These are phyloP conservation scores for Listronotus oregonensis DNA, from an alignment of 1,140 invertebrate species.

Conservation along the genomic window DNA sequence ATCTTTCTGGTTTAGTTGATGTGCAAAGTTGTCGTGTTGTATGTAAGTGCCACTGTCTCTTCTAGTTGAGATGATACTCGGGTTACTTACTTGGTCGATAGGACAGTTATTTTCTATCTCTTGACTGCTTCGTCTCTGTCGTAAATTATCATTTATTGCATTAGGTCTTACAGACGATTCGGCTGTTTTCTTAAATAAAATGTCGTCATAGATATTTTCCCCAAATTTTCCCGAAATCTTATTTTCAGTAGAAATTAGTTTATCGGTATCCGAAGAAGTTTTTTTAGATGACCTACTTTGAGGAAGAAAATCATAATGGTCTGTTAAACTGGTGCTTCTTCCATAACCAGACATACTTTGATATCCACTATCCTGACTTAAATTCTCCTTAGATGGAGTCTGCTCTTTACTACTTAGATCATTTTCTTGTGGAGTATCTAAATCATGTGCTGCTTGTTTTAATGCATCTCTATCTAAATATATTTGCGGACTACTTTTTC, in stretches of 20 bases:
- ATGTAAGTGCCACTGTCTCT: slow-evolving; percentile 12
- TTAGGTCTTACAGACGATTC: background rate
- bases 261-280: background rate
- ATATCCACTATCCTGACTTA: slow-evolving; percentile 63
- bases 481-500: slow-evolving; percentile 51
- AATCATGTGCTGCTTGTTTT: slow-evolving; percentile 51
- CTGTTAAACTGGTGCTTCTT: slow-evolving; percentile 30
- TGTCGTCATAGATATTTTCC: too few species aligned
- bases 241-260: too few species aligned
- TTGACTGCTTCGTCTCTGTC: background rate
- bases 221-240: too few species aligned
- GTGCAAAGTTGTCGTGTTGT: slow-evolving; percentile 14
- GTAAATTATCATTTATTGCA: background rate
- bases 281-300: slow-evolving; percentile 5
- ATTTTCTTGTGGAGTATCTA: slow-evolving; percentile 23
- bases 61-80: background rate
- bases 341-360: slow-evolving; percentile 43
- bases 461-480: slow-evolving; percentile 25
- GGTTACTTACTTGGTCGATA: background rate
- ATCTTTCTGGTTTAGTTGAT: background rate
- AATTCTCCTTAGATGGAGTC: slow-evolving; percentile 58
- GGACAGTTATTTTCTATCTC: background rate
- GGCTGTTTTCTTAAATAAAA: too few species aligned
- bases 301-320: slow-evolving; percentile 30
- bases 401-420: slow-evolving; percentile 37